A percentile compares a stretch with the other conserved stretches of the same genome.
Conservation (phyloP, 2,113 vertebrate genomes). For the Jacana jacana region DNA sequence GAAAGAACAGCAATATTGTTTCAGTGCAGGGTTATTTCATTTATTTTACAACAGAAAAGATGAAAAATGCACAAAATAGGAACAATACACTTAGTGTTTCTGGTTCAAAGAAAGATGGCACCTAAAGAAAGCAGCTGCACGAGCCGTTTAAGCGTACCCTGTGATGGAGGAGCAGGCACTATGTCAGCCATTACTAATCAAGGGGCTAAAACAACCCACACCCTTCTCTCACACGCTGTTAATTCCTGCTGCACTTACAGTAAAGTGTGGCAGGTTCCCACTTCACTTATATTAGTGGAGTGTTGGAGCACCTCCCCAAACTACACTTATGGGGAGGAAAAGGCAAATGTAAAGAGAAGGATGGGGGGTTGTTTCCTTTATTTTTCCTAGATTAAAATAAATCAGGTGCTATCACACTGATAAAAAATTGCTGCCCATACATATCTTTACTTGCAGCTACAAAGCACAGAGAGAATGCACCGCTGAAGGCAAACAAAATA, state of each 20-base stretch:
- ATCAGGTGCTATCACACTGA: neutral
- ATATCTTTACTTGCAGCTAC: neutral
- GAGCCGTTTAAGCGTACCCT: neutral
- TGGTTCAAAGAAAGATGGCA: neutral
- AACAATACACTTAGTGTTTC: neutral
- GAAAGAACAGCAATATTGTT: constrained; percentile 24
- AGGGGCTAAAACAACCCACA: neutral
- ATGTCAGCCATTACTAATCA: neutral
- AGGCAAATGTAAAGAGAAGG: neutral
- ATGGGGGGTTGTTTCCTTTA: neutral
- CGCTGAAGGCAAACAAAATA: neutral
- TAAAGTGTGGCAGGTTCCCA: neutral
- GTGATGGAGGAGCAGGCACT: neutral
- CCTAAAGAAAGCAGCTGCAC: neutral
- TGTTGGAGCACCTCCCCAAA: neutral
- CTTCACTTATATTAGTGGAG: neutral
- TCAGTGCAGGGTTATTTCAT: neutral
- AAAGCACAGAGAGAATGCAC: neutral
- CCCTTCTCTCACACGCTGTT: neutral
- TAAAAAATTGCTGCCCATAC: neutral
- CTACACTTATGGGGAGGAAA: neutral
- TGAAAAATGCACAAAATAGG: neutral
- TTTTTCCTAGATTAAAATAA: neutral
- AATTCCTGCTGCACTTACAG: neutral
- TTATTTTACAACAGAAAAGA: neutral